Percentiles rank a stretch among this genome's conserved stretches.
Conservation (phyloP, 1,140 invertebrate species). For the Aphis craccivora region DNA sequence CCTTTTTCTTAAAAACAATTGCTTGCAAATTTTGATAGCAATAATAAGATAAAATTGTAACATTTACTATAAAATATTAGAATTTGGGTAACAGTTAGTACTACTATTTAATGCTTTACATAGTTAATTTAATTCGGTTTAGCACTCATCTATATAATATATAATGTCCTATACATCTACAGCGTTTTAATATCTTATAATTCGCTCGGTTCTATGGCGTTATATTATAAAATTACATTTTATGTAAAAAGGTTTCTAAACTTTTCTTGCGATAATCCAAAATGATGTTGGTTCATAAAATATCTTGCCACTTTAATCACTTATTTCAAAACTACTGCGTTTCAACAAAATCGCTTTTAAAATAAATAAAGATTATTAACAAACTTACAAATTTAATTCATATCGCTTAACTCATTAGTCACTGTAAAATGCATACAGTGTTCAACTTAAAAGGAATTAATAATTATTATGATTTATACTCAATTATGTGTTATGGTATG, state of each 20-base stretch:
- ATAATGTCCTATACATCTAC: neutral
- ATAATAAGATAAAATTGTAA: neutral
- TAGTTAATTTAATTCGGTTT: neutral
- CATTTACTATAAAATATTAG: neutral
- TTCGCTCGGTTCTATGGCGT: neutral
- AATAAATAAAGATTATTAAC: conserved; percentile 19
- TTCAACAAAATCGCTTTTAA: neutral
- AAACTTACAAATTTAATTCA: conserved; percentile 21
- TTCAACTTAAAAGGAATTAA: neutral
- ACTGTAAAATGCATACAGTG: neutral
- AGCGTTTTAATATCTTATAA: neutral
- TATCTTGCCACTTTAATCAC: conserved; percentile 22
- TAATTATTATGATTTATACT: neutral
- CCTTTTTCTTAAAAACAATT: neutral
- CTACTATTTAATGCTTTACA: neutral
- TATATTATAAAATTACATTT: neutral
- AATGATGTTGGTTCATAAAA: neutral
- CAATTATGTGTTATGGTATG: neutral
- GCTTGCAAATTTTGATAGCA: neutral
- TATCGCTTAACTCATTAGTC: neutral
- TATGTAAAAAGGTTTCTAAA: neutral
- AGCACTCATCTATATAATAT: neutral
- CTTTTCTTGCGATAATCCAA: conserved; percentile 18
- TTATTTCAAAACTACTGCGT: neutral
- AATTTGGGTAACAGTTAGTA: neutral